Conservation (phyloP, 2,888 invertebrate species). For the Melitaea athalia region DNA sequence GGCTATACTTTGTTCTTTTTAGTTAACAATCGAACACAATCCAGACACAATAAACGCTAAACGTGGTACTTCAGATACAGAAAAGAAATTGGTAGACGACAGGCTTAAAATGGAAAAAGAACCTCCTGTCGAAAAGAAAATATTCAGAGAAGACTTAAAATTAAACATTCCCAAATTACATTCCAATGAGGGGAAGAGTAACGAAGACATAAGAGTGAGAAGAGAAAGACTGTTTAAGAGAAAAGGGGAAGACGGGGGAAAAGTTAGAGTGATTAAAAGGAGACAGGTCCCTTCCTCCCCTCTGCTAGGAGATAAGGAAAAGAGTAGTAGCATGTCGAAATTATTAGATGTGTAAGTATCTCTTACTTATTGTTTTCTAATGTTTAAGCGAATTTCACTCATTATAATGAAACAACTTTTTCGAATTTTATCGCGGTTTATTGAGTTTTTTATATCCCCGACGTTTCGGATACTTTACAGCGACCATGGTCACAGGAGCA, state of each 20-base stretch:
- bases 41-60: conserved; percentile 83
- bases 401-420: not conserved
- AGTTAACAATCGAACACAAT: conserved; percentile 95
- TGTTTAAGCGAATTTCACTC: not conserved
- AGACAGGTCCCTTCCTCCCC: conserved; percentile 67
- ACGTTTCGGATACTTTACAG: no score
- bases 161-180: conserved; percentile 53
- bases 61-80: conserved; percentile 40
- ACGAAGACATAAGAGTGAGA: conserved; percentile 75
- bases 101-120: conserved; percentile 55
- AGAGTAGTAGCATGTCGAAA: conserved; percentile 93
- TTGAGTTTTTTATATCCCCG: no score
- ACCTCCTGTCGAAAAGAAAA: conserved; percentile 83
- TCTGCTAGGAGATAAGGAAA: conserved; percentile 86
- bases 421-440: no score
- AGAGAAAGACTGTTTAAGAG: conserved; percentile 75
- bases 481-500: no score
- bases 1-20: conserved; percentile 35
- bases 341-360: conserved; percentile 86
- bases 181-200: conserved; percentile 58
- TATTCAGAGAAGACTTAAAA: conserved; percentile 48
- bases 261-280: conserved; percentile 60
- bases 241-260: conserved; percentile 68
- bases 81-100: conserved; percentile 43
- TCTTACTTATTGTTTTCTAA: not conserved